These are phyloP conservation scores for Lamellibrachia luymesi DNA, from an alignment of 1,140 invertebrate genomes.

Conservation along the genomic window DNA sequence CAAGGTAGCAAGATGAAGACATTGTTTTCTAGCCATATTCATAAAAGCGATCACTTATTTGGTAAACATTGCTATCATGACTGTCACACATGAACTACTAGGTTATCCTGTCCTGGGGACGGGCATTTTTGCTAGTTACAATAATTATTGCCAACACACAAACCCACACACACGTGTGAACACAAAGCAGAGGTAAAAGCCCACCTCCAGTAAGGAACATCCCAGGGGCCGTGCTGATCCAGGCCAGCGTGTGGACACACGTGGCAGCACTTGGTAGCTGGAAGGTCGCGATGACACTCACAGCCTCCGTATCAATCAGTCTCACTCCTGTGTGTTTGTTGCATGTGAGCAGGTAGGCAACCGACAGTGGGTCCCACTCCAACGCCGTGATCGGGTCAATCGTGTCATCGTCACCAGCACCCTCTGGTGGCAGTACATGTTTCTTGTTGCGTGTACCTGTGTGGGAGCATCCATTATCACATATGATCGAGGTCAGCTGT, in stretches of 20 bases:
- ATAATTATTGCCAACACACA: no score
- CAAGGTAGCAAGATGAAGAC: no score
- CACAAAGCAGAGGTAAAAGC: background rate
- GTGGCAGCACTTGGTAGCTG: slow-evolving; percentile 52
- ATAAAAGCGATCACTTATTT: no score
- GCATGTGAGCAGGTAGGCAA: slow-evolving; percentile 56
- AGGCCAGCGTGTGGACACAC: slow-evolving; percentile 51
- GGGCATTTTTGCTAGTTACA: no score
- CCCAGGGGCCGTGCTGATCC: slow-evolving; percentile 58
- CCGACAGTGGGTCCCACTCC: slow-evolving; percentile 59
- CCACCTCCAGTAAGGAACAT: slow-evolving; percentile 60
- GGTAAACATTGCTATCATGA: no score
- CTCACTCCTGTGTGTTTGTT: slow-evolving; percentile 45
- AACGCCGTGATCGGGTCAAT: slow-evolving; percentile 47
- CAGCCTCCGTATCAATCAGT: slow-evolving; percentile 51
- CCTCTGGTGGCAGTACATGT: slow-evolving; percentile 26
- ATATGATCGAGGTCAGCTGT: background rate
- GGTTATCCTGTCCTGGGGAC: no score
- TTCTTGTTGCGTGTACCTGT: slow-evolving; percentile 30
- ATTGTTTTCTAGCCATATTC: no score
- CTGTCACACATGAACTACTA: no score
- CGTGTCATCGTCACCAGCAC: slow-evolving; percentile 30
- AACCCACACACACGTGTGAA: no score
- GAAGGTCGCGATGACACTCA: slow-evolving; percentile 51
- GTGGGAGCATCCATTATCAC: background rate